These are phyloP conservation scores for Portevinia maculata DNA, from an alignment of 2,888 invertebrate species.

Conservation along the genomic window DNA sequence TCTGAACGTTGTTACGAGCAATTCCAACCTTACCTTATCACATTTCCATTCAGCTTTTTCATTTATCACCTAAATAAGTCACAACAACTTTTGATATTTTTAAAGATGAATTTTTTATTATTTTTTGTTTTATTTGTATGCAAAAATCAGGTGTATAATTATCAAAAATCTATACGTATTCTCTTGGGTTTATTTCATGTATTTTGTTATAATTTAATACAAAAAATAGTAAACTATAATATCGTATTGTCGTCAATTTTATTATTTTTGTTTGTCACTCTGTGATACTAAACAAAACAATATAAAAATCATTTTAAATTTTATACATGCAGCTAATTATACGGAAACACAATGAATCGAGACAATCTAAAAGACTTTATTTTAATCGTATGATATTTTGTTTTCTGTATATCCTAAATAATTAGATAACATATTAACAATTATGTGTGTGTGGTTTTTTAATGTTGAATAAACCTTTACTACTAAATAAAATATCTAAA, in stretches of 20 bases:
- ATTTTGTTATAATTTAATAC: constrained; percentile 28
- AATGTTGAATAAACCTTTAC: constrained; percentile 69
- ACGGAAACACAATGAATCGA: constrained; percentile 7
- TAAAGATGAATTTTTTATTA: constrained; percentile 34
- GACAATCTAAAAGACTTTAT: too few relatives aligned
- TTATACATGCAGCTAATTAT: constrained; percentile 59
- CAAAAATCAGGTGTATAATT: constrained; percentile 64
- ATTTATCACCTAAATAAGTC: too few relatives aligned
- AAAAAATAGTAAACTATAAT: constrained; percentile 60
- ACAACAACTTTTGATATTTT: constrained; percentile 8
- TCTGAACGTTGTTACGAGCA: too few relatives aligned
- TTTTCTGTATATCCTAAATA: constrained; percentile 7
- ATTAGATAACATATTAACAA: constrained; percentile 31
- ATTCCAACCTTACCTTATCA: too few relatives aligned
- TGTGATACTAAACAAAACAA: constrained; percentile 24
- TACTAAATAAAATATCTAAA: constrained; percentile 66
- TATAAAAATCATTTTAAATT: constrained; percentile 11
- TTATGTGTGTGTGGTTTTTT: background rate
- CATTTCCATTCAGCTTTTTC: background rate
- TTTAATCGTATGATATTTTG: background rate
- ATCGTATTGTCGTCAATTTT: constrained; percentile 67
- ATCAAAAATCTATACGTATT: constrained; percentile 63
- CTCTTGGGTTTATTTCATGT: constrained; percentile 15
- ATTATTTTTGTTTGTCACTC: constrained; percentile 30
- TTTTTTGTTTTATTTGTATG: constrained; percentile 14